Percentiles rank a stretch among this genome's conserved stretches.
Evolutionary conservation across 2,888 invertebrate species (phyloP).

Genomic region (Aspidapion aeneum): DNA sequence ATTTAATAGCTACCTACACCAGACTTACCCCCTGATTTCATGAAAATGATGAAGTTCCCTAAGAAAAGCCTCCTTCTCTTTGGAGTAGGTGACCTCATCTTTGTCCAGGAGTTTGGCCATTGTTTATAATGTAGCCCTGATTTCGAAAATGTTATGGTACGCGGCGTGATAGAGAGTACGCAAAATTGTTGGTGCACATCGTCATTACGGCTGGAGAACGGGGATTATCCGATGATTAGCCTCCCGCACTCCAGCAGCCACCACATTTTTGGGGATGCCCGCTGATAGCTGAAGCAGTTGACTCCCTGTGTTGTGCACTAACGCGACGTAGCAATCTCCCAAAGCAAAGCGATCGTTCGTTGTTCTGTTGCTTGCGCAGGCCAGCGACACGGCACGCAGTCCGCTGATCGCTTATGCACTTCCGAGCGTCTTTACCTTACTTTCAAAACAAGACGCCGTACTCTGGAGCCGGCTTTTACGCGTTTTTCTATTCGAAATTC

Average conservation of each 20-base stretch:
- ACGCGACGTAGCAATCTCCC: slow-evolving; percentile 50
- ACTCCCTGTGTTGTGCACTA: slow-evolving; percentile 53
- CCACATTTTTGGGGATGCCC: slow-evolving; percentile 48
- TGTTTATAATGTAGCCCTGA: slow-evolving; percentile 39
- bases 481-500: not conserved
- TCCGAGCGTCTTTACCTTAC: not conserved
- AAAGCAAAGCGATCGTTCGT: slow-evolving; percentile 35
- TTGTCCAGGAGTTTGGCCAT: slow-evolving; percentile 64
- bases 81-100: slow-evolving; percentile 70
- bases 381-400: slow-evolving; percentile 30
- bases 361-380: slow-evolving; percentile 51
- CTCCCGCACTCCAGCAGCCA: slow-evolving; percentile 43
- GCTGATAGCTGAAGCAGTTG: slow-evolving; percentile 36
- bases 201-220: slow-evolving; percentile 41
- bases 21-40: slow-evolving; percentile 85
- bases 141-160: not conserved
- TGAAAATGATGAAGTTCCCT: slow-evolving; percentile 88
- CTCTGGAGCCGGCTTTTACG: not conserved
- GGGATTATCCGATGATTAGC: slow-evolving; percentile 39
- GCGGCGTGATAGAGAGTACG: not conserved
- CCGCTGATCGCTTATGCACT: not conserved
- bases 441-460: not conserved
- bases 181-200: slow-evolving; percentile 13
- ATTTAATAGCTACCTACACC: no score
- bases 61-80: slow-evolving; percentile 76